A percentile compares a stretch with the other conserved stretches of the same genome.
These are phyloP conservation scores for Nycticebus coucang DNA, from an alignment of 2,113 vertebrate genomes.

Conservation along the genomic window DNA sequence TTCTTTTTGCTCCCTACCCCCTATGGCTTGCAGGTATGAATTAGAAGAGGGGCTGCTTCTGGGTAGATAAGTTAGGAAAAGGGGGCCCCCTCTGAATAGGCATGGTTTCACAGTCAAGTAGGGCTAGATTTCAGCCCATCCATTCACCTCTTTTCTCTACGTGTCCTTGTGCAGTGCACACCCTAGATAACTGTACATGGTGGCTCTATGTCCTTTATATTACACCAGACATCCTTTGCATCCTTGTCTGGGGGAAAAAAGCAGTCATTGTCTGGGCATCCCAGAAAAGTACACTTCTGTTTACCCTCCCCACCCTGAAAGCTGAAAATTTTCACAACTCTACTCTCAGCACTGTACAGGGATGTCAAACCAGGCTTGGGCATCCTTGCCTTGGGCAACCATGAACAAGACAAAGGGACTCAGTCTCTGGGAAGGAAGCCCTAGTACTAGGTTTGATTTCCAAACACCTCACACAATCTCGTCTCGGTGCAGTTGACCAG, in stretches of 20 bases:
- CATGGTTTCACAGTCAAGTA: background rate
- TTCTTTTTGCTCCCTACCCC: background rate
- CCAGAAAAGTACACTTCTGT: background rate
- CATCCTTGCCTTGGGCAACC: background rate
- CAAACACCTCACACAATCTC: background rate
- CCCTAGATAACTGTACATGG: background rate
- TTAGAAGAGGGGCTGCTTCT: background rate
- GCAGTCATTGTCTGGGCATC: background rate
- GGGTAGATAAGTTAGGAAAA: background rate
- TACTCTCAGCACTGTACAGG: background rate
- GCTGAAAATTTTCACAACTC: background rate
- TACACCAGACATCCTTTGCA: background rate
- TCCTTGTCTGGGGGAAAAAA: background rate
- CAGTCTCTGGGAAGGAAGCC: background rate
- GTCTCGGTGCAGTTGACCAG: conserved; percentile 63
- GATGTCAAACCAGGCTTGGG: background rate
- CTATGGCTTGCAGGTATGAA: background rate
- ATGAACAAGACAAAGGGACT: background rate
- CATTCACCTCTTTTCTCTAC: background rate
- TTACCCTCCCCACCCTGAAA: background rate
- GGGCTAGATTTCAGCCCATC: background rate
- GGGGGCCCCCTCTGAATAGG: background rate
- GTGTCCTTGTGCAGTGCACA: background rate
- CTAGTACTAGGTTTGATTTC: background rate
- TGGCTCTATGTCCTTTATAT: background rate